Percentiles rank a stretch among this genome's conserved stretches.
These are phyloP conservation scores for Chamaetylas fuelleborni DNA, from an alignment of 2,113 vertebrate genomes.

Conservation along the genomic window DNA sequence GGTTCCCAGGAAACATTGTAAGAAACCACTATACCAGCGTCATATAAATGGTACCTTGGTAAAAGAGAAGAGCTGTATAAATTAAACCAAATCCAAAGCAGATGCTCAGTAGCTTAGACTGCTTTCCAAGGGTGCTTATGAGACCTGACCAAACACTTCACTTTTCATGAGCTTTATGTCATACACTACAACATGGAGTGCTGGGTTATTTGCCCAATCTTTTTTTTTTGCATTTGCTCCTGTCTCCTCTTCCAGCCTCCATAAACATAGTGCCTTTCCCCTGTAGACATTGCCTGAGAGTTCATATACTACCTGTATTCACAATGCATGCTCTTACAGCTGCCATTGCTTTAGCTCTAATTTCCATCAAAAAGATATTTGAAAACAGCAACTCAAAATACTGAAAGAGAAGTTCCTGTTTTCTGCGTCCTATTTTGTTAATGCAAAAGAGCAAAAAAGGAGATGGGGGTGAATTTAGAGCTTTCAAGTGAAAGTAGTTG, in stretches of 20 bases:
- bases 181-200: not conserved
- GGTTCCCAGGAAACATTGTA: not conserved
- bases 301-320: not conserved
- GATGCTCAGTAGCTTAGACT: not conserved
- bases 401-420: not conserved
- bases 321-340: not conserved
- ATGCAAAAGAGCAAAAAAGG: not conserved
- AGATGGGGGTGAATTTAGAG: not conserved
- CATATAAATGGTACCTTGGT: not conserved
- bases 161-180: not conserved
- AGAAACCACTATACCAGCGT: not conserved
- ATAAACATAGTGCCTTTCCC: not conserved
- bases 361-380: not conserved
- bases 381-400: not conserved
- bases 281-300: not conserved
- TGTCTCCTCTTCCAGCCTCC: not conserved
- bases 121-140: not conserved
- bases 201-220: not conserved
- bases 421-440: not conserved
- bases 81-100: not conserved
- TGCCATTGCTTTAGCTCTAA: not conserved
- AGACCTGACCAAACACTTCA: not conserved
- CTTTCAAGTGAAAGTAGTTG: not conserved
- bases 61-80: not conserved
- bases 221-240: not conserved